Evolutionary conservation across 2,888 invertebrate genomes (phyloP).

Genomic region (Protodeltote pygarga): DNA sequence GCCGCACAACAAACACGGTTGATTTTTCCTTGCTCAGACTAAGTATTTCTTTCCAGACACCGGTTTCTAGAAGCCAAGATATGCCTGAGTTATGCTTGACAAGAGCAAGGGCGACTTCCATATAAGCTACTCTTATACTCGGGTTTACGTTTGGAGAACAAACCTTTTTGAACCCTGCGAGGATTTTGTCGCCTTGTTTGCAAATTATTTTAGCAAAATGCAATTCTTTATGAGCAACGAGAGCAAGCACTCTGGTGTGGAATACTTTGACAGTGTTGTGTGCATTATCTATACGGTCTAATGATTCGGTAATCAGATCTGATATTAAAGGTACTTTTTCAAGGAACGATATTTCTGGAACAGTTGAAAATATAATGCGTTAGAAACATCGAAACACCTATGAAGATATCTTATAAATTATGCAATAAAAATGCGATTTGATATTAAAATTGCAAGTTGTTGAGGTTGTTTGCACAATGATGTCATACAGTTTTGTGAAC

Average conservation of each 20-base stretch:
- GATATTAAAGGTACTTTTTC: constrained; percentile 62
- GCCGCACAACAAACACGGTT: constrained; percentile 90
- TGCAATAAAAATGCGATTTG: too few species aligned
- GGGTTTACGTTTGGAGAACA: constrained; percentile 78
- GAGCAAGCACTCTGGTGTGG: constrained; percentile 88
- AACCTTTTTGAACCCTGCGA: constrained; percentile 62
- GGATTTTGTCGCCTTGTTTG: constrained; percentile 64
- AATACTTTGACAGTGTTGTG: constrained; percentile 86
- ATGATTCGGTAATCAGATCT: constrained; percentile 64
- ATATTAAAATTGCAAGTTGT: too few species aligned
- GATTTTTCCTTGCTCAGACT: constrained; percentile 88
- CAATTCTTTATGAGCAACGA: constrained; percentile 86
- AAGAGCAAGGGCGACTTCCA: constrained; percentile 88
- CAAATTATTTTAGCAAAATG: constrained; percentile 86
- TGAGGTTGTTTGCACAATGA: too few species aligned
- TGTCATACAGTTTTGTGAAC: too few species aligned
- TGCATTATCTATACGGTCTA: constrained; percentile 56
- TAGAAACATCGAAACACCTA: too few species aligned
- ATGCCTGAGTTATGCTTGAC: constrained; percentile 89
- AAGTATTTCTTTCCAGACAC: constrained; percentile 89
- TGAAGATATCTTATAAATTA: too few species aligned
- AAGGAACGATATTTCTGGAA: constrained; percentile 70
- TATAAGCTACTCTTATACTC: constrained; percentile 89
- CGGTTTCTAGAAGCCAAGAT: constrained; percentile 88
- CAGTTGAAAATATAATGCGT: constrained; percentile 41